These are phyloP conservation scores for Coenobita brevimanus DNA, from an alignment of 1,140 invertebrate genomes.

Conservation along the genomic window DNA sequence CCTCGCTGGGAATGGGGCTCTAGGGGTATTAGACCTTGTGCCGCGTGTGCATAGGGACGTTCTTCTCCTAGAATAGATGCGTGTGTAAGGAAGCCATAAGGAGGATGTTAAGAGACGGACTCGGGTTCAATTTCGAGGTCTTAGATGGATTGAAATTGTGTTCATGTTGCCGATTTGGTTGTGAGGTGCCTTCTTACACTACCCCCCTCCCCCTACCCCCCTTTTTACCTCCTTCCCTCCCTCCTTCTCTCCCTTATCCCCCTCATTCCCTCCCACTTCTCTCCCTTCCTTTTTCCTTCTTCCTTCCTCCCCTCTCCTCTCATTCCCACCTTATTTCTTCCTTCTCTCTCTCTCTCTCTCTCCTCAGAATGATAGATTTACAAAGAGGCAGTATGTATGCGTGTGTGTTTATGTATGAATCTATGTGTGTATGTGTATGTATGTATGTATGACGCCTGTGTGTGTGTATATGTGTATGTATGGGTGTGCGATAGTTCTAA, in stretches of 20 bases:
- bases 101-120: slow-evolving; percentile 34
- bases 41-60: too few relatives aligned
- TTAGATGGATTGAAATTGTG: slow-evolving; percentile 59
- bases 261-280: not conserved
- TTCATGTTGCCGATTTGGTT: slow-evolving; percentile 59
- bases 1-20: too few relatives aligned
- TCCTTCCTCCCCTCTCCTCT: not conserved
- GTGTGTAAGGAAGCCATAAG: slow-evolving; percentile 53
- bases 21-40: too few relatives aligned
- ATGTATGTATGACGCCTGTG: too few relatives aligned
- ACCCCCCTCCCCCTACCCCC: not conserved
- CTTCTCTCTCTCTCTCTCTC: not conserved
- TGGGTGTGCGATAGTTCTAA: too few relatives aligned
- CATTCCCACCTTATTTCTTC: not conserved
- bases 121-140: slow-evolving; percentile 51
- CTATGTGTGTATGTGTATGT: too few relatives aligned
- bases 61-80: not conserved
- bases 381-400: too few relatives aligned
- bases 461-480: too few relatives aligned
- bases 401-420: too few relatives aligned
- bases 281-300: not conserved
- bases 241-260: not conserved
- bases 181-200: not conserved
- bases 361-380: too few relatives aligned
- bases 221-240: not conserved